Percentiles rank a stretch among this genome's conserved stretches.
Conservation (phyloP, 2,113 vertebrate species). For the Mobula birostris region DNA sequence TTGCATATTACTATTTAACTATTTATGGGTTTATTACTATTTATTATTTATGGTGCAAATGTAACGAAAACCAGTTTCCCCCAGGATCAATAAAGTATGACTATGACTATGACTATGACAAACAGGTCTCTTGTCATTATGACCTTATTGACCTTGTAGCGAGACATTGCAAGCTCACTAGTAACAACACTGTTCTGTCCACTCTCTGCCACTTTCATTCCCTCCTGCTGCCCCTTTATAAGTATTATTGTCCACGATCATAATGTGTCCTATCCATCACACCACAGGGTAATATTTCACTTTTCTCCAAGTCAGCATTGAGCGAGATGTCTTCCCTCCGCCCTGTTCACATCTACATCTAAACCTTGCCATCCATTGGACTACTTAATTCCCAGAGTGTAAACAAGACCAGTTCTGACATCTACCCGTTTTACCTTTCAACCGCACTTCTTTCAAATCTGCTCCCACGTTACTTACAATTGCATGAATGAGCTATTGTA, state of each 20-base stretch:
- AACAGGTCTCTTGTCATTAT: not conserved
- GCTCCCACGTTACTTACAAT: not conserved
- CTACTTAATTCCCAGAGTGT: not conserved
- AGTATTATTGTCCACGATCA: not conserved
- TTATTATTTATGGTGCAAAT: too few relatives aligned
- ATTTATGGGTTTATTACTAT: too few relatives aligned
- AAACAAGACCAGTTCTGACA: not conserved
- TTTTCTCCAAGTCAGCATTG: not conserved
- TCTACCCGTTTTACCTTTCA: not conserved
- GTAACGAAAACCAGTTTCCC: too few relatives aligned
- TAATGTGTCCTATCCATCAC: not conserved
- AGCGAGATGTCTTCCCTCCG: not conserved
- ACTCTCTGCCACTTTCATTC: not conserved
- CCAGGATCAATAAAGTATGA: too few relatives aligned
- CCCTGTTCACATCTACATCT: not conserved
- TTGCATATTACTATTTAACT: too few relatives aligned
- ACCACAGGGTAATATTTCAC: not conserved
- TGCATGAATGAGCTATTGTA: not conserved
- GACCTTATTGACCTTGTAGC: not conserved
- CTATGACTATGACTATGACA: not conserved
- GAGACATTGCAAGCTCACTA: not conserved
- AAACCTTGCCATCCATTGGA: not conserved
- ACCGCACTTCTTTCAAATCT: not conserved
- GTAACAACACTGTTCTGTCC: not conserved
- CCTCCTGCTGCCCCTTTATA: not conserved